Evolutionary conservation across 2,113 vertebrate genomes (phyloP).

Genomic region (Aptenodytes patagonicus): DNA sequence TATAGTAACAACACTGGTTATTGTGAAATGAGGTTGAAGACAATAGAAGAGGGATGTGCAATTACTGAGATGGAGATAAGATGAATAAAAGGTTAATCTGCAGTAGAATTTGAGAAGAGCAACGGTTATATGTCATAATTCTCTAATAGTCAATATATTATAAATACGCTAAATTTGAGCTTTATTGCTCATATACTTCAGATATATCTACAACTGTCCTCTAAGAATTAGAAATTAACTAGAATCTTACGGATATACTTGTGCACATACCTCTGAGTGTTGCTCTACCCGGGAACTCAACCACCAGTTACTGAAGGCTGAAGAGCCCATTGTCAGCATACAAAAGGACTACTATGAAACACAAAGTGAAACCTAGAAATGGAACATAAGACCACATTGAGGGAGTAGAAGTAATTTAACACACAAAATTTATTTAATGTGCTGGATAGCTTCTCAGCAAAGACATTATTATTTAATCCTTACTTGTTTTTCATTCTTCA

Average conservation of each 20-base stretch:
- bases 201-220: not conserved
- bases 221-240: not conserved
- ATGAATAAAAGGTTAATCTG: not conserved
- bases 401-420: not conserved
- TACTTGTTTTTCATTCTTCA: not conserved
- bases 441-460: not conserved
- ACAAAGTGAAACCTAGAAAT: conserved; percentile 73
- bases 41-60: not conserved
- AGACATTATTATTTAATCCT: not conserved
- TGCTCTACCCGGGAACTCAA: conserved; percentile 78
- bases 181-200: not conserved
- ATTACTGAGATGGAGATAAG: not conserved
- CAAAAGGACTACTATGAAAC: conserved; percentile 52
- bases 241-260: not conserved
- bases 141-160: not conserved
- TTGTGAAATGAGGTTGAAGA: not conserved
- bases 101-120: not conserved
- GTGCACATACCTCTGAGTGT: conserved; percentile 73
- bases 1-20: not conserved
- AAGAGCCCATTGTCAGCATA: conserved; percentile 73
- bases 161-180: not conserved
- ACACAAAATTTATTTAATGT: not conserved
- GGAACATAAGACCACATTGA: not conserved
- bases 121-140: not conserved
- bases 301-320: conserved; percentile 84